These are phyloP conservation scores for Tichodroma muraria DNA, from an alignment of 2,113 vertebrate genomes.

Conservation along the genomic window DNA sequence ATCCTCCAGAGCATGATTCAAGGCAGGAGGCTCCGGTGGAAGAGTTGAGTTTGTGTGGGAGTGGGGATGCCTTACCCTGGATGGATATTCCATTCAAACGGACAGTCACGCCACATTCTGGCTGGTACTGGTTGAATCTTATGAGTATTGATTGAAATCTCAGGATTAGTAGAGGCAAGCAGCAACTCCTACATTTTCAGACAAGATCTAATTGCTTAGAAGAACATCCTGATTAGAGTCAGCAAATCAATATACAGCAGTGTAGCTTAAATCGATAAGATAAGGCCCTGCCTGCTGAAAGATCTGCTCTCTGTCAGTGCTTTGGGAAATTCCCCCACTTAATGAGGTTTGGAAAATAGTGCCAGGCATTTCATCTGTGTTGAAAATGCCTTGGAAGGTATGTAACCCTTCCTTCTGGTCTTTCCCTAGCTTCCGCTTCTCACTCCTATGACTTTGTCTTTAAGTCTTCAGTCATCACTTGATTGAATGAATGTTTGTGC, in stretches of 20 bases:
- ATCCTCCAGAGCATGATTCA: not conserved
- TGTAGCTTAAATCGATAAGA: not conserved
- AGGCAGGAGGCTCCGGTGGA: not conserved
- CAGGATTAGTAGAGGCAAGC: not conserved
- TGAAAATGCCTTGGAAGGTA: not conserved
- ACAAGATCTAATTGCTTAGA: constrained; percentile 2
- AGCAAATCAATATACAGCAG: constrained; percentile 3
- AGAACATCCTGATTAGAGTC: not conserved
- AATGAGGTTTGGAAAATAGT: not conserved
- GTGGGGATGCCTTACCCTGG: not conserved
- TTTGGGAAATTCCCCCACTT: not conserved
- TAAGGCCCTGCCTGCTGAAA: not conserved
- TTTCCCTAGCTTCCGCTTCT: not conserved
- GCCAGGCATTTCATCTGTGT: not conserved
- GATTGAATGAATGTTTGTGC: not conserved
- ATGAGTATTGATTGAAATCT: not conserved
- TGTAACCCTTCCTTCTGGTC: not conserved
- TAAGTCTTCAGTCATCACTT: not conserved
- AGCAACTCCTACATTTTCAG: not conserved
- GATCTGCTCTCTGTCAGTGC: not conserved
- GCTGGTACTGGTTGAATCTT: not conserved
- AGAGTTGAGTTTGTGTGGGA: not conserved
- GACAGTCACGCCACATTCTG: not conserved
- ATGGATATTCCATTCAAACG: not conserved
- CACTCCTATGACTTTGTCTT: not conserved